Conservation (phyloP, 1,140 invertebrate species). For the Drosophila elegans region DNA sequence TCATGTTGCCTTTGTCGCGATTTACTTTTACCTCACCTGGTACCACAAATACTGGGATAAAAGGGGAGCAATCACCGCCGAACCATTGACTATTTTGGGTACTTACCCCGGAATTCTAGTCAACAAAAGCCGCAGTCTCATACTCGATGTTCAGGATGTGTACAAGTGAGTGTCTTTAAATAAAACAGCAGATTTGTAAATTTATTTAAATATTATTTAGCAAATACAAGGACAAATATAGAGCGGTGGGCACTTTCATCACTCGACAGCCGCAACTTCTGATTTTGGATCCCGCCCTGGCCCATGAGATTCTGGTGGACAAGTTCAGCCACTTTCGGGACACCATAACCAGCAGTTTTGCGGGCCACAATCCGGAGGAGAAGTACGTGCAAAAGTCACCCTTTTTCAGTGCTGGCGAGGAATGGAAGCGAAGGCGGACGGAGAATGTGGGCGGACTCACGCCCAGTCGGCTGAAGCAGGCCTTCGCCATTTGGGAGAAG, state of each 20-base stretch:
- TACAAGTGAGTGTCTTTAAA: conserved; percentile 58
- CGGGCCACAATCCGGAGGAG: conserved; percentile 72
- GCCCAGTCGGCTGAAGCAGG: conserved; percentile 70
- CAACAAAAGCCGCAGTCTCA: conserved; percentile 49
- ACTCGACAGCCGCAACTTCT: conserved; percentile 85
- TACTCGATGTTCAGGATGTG: conserved; percentile 61
- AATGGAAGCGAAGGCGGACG: conserved; percentile 86
- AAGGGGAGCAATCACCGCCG: conserved; percentile 66
- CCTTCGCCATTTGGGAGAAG: conserved; percentile 64
- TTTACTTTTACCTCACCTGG: conserved; percentile 82
- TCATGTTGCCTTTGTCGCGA: conserved; percentile 31
- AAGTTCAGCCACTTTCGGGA: conserved; percentile 85
- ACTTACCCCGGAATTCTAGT: conserved; percentile 85
- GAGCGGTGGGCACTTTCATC: conserved; percentile 84
- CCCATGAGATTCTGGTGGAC: conserved; percentile 85
- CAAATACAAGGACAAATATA: conserved; percentile 61
- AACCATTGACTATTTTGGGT: conserved; percentile 74
- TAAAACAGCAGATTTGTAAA: not conserved
- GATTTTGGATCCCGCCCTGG: conserved; percentile 85
- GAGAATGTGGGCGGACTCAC: conserved; percentile 86
- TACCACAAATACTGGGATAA: conserved; percentile 80
- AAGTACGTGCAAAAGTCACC: conserved; percentile 84
- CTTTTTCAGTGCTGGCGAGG: conserved; percentile 84
- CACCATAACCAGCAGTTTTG: conserved; percentile 66
- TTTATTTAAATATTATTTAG: conserved; percentile 23